phyloP scores from a whole-genome alignment of 2,113 vertebrate genomes.

The Columba janthina region DNA sequence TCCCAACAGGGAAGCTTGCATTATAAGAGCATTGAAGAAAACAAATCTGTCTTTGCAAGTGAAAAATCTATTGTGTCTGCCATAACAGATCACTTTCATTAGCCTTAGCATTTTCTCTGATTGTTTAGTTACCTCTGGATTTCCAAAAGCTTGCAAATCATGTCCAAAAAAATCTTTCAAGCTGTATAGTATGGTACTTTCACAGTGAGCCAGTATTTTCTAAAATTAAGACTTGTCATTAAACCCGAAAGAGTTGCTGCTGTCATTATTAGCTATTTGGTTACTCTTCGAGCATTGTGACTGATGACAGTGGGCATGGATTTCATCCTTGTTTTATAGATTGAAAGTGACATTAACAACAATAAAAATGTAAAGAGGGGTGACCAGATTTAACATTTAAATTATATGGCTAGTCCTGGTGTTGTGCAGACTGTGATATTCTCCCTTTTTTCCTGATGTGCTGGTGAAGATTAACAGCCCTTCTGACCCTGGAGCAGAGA shows the following conservation, averaged over 20 bases:
- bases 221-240: background rate
- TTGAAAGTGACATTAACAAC: background rate
- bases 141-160: background rate
- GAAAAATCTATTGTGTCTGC: background rate
- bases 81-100: background rate
- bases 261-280: background rate
- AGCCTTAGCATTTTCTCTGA: background rate
- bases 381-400: background rate
- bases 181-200: background rate
- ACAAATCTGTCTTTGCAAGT: background rate
- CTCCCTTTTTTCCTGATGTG: background rate
- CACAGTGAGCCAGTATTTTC: background rate
- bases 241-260: background rate
- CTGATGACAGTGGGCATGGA: background rate
- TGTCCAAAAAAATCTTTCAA: background rate
- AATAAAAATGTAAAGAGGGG: background rate
- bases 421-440: background rate
- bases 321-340: conserved; percentile 38
- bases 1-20: background rate
- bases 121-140: background rate
- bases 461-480: background rate
- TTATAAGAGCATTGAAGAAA: background rate
- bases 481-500: background rate
- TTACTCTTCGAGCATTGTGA: conserved; percentile 6
- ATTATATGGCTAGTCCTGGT: background rate